These are phyloP conservation scores for Drosophila rubida DNA, from an alignment of 2,888 invertebrate species.

Conservation along the genomic window DNA sequence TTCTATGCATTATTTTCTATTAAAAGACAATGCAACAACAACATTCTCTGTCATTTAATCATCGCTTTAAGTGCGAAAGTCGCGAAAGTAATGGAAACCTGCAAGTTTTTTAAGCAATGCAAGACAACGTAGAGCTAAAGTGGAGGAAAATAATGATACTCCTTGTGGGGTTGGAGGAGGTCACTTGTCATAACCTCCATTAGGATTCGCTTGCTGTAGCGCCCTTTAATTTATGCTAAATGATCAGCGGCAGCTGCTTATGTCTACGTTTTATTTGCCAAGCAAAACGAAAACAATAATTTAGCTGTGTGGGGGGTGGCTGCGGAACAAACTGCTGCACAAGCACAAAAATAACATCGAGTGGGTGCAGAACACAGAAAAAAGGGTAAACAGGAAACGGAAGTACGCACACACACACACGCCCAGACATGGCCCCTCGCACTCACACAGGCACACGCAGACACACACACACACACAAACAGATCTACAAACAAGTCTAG, in stretches of 20 bases:
- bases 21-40: no score
- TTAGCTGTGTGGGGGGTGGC: conserved; percentile 36
- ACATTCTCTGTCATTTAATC: no score
- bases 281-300: conserved; percentile 79
- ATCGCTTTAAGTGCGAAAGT: no score
- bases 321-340: conserved; percentile 56
- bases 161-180: neutral
- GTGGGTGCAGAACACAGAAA: conserved; percentile 25
- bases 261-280: conserved; percentile 71
- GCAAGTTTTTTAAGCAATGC: neutral
- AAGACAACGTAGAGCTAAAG: neutral
- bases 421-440: conserved; percentile 26
- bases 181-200: conserved; percentile 57
- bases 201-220: conserved; percentile 50
- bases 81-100: no score
- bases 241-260: conserved; percentile 76
- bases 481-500: conserved; percentile 9
- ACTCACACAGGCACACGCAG: conserved; percentile 34
- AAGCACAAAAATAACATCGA: conserved; percentile 66
- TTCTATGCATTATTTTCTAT: no score
- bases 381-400: conserved; percentile 75
- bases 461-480: conserved; percentile 21
- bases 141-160: neutral
- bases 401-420: conserved; percentile 50
- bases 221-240: conserved; percentile 70